Evolutionary conservation across 1,140 invertebrate genomes (phyloP), one percentile per base, ranked within the genome.

Genomic region (Venustaconcha ellipsiformis): DNA sequence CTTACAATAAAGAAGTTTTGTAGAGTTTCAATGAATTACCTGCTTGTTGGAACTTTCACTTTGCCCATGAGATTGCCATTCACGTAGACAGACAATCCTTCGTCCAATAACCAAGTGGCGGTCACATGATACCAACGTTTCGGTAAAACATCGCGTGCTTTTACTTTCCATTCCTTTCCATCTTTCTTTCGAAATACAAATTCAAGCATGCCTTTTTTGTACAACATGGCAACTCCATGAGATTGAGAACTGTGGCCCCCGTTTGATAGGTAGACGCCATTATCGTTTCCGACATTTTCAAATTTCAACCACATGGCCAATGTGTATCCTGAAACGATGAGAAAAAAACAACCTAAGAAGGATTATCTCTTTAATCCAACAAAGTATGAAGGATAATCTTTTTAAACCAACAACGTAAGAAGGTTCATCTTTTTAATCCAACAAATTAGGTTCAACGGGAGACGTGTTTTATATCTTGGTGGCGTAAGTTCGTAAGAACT

Each of bases 211-310:
- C 85, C 86, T 26, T 80, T 83, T 57, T 80, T 74, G 74, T 89
- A 89, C 57, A 78, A 71, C 86, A 89, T 87, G 55, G 88, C 87
- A 5, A 89, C 82, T n/a, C 88, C 88, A 79, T 89, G 88, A 15
- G 78, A 83, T 26, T 81, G 70, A 5, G 69, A 11, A 15, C 74
- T 76, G 59, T 89, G 87, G 14, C 86, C 88, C 1, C 88, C 88
- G 70, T 89, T 89, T 12, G 88, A 88, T 78, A 89, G 63, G 74
- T 88, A 89, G 17, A 89, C 83, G 14, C 80, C 82, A 63, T 84
- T 72, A 26, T 75, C 76, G n/a, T 76, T 69, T 13, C 78, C 80
- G 6, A 76, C 74, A 14, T 78, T 67, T 11, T 78, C 76, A 68
- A 89, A 87, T 70, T 86, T 84, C 1, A 89, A 17, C 88, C 88